A percentile compares a stretch with the other conserved stretches of the same genome.
Evolutionary conservation across 2,888 invertebrate genomes (phyloP).

Genomic region (Buathra laborator): DNA sequence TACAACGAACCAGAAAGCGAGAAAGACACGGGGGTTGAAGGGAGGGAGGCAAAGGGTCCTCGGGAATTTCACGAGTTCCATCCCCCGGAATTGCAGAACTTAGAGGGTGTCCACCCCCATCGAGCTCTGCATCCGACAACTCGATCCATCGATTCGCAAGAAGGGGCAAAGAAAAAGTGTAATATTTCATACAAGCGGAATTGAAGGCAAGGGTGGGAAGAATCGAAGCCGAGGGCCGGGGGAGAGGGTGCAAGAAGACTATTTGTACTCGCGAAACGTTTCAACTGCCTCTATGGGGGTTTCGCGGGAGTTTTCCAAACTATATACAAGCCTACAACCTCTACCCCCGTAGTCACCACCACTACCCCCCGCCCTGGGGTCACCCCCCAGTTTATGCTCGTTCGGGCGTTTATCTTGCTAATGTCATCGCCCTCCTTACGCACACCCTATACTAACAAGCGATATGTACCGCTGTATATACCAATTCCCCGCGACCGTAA

Average conservation of each 20-base stretch:
- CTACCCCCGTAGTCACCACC: neutral
- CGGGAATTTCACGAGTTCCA: constrained; percentile 41
- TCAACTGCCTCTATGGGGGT: constrained; percentile 27
- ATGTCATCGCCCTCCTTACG: constrained; percentile 62
- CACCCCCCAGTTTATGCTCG: constrained; percentile 59
- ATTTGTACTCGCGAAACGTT: constrained; percentile 64
- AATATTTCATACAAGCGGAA: constrained; percentile 61
- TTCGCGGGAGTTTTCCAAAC: constrained; percentile 53
- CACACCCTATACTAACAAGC: constrained; percentile 48
- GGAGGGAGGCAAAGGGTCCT: constrained; percentile 24
- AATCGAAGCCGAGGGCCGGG: constrained; percentile 9
- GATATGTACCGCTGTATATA: constrained; percentile 44
- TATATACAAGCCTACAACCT: constrained; percentile 16
- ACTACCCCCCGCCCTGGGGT: neutral
- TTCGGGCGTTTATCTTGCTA: constrained; percentile 66
- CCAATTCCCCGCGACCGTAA: constrained; percentile 11
- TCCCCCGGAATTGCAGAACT: constrained; percentile 17
- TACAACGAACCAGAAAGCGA: constrained; percentile 58
- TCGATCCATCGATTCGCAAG: constrained; percentile 63
- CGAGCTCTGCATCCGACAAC: constrained; percentile 62
- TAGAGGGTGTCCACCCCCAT: constrained; percentile 19
- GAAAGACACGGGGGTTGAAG: constrained; percentile 41
- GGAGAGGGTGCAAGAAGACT: constrained; percentile 51
- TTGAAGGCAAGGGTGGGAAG: constrained; percentile 27
- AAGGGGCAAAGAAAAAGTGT: constrained; percentile 53